These are phyloP conservation scores for Anthophora plumipes DNA, from an alignment of 2,888 invertebrate species.

Conservation along the genomic window DNA sequence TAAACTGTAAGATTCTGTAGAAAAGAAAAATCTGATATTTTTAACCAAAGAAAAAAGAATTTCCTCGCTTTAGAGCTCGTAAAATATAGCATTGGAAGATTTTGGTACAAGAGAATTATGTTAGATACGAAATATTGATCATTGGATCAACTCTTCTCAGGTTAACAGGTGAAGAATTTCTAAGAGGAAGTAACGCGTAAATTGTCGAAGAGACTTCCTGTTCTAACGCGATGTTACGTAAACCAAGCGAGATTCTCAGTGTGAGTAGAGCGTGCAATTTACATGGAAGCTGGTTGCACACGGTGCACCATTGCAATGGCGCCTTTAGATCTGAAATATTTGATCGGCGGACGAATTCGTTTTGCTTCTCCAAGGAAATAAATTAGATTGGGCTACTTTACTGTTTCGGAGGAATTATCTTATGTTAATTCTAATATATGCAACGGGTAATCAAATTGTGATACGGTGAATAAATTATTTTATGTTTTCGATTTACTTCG, in stretches of 20 bases:
- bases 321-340: constrained; percentile 12
- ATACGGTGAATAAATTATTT: too few species aligned
- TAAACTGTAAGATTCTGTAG: too few species aligned
- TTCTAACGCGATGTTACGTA: constrained; percentile 42
- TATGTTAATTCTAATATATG: background rate
- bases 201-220: constrained; percentile 40
- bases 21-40: too few species aligned
- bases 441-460: too few species aligned
- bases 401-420: background rate
- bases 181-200: constrained; percentile 34
- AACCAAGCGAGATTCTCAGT: constrained; percentile 48
- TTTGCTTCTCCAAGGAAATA: background rate
- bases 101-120: too few species aligned
- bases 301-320: constrained; percentile 13
- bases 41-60: too few species aligned
- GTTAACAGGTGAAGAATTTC: constrained; percentile 27
- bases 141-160: too few species aligned
- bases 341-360: constrained; percentile 8
- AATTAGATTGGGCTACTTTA: background rate
- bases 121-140: too few species aligned
- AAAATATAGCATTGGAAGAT: too few species aligned
- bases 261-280: constrained; percentile 41
- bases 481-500: too few species aligned
- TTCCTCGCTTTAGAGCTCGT: too few species aligned
- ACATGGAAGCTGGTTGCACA: constrained; percentile 15